Evolutionary conservation across 1,140 invertebrate species (phyloP).

Genomic region (Popillia japonica): DNA sequence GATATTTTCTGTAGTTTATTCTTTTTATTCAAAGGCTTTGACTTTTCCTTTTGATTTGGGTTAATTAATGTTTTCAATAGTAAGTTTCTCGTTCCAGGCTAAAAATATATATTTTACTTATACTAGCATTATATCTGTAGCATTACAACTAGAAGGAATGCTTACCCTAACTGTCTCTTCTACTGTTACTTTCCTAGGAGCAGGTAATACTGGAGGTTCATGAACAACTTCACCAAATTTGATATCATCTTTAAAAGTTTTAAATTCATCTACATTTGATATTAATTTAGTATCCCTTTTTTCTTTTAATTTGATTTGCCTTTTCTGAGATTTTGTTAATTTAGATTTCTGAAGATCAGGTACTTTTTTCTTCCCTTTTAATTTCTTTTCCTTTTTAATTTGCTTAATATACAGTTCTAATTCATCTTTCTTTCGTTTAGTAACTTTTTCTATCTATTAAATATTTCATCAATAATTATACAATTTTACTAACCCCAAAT

Average conservation of each 20-base stretch:
- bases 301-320: constrained; percentile 59
- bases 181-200: constrained; percentile 62
- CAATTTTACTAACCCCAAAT: neutral
- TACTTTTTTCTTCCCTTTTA: constrained; percentile 52
- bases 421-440: constrained; percentile 62
- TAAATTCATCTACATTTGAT: constrained; percentile 58
- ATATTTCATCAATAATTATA: neutral
- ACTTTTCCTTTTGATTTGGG: constrained; percentile 42
- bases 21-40: constrained; percentile 16
- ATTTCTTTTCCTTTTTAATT: constrained; percentile 57
- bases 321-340: constrained; percentile 63
- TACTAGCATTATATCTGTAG: too few relatives aligned
- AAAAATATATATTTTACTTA: constrained; percentile 38
- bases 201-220: constrained; percentile 68
- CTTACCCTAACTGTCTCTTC: constrained; percentile 61
- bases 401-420: constrained; percentile 58
- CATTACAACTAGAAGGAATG: too few relatives aligned
- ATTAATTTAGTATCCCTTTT: constrained; percentile 61
- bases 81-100: constrained; percentile 67
- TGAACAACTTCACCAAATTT: constrained; percentile 74
- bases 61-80: constrained; percentile 65
- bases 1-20: constrained; percentile 43
- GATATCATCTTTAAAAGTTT: constrained; percentile 64
- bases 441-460: constrained; percentile 56
- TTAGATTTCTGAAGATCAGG: constrained; percentile 47